These are phyloP conservation scores for Eupithecia abbreviata DNA, from an alignment of 2,888 invertebrate species.

Conservation along the genomic window DNA sequence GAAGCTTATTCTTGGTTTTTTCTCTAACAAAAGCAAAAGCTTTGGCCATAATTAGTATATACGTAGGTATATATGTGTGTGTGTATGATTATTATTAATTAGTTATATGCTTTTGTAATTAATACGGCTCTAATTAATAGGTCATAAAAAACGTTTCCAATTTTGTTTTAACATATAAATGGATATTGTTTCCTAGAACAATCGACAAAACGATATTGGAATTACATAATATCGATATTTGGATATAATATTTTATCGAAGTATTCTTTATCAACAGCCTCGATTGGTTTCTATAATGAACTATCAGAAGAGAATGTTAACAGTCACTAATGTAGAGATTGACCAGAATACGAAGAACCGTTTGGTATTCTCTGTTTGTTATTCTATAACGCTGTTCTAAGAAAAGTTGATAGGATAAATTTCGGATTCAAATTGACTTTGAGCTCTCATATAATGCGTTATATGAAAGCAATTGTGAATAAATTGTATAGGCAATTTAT, in stretches of 20 bases:
- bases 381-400: not conserved
- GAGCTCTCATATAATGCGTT: not conserved
- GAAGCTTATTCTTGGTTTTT: not conserved
- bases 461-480: no score
- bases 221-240: not conserved
- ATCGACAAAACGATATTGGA: not conserved
- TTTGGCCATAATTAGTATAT: no score
- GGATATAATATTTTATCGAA: not conserved
- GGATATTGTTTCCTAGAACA: not conserved
- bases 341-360: constrained; percentile 14
- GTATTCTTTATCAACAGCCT: constrained; percentile 56
- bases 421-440: not conserved
- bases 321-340: constrained; percentile 16
- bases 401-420: not conserved
- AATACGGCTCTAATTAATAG: no score
- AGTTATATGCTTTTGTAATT: no score
- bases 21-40: not conserved
- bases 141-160: not conserved
- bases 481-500: no score
- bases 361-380: not conserved
- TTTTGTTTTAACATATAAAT: not conserved
- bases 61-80: no score
- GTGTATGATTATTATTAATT: no score
- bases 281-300: constrained; percentile 61
- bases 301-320: constrained; percentile 58